These are phyloP conservation scores for Eleginops maclovinus DNA, from an alignment of 2,113 vertebrate genomes.

Conservation along the genomic window DNA sequence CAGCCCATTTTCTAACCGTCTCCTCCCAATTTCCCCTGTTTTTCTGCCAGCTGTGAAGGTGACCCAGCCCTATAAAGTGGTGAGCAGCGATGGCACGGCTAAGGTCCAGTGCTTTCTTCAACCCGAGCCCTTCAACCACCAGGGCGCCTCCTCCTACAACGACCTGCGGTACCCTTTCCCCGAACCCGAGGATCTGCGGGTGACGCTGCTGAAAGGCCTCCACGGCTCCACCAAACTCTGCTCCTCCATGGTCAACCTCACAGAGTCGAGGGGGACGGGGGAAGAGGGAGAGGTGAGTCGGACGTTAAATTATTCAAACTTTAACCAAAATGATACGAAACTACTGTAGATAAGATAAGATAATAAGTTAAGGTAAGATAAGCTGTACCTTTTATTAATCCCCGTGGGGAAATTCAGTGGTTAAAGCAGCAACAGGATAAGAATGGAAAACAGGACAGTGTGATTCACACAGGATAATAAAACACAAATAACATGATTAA, in stretches of 20 bases:
- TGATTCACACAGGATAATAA: no score
- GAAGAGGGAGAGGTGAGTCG: slow-evolving; percentile 14
- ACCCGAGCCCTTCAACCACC: background rate
- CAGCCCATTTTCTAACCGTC: background rate
- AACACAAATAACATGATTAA: no score
- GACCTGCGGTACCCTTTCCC: background rate
- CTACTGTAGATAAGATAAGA: no score
- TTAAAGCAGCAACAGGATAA: no score
- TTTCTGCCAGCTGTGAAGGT: slow-evolving; percentile 61
- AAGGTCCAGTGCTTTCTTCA: slow-evolving; percentile 61
- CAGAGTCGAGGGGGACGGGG: background rate
- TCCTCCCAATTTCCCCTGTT: background rate
- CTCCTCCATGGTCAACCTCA: slow-evolving; percentile 37
- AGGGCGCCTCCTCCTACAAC: accelerated
- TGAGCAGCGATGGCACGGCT: slow-evolving; percentile 50
- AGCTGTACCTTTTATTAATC: no score
- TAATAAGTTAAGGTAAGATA: no score
- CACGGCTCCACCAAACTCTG: slow-evolving; percentile 57
- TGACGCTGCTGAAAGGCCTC: slow-evolving; percentile 71
- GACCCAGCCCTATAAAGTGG: slow-evolving; percentile 71
- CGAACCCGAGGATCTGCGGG: slow-evolving; percentile 47
- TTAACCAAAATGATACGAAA: background rate
- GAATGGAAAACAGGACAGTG: no score
- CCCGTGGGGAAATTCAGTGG: no score
- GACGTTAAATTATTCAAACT: background rate